Evolutionary conservation across 2,113 vertebrate genomes (phyloP).

Genomic region (Micromys minutus): DNA sequence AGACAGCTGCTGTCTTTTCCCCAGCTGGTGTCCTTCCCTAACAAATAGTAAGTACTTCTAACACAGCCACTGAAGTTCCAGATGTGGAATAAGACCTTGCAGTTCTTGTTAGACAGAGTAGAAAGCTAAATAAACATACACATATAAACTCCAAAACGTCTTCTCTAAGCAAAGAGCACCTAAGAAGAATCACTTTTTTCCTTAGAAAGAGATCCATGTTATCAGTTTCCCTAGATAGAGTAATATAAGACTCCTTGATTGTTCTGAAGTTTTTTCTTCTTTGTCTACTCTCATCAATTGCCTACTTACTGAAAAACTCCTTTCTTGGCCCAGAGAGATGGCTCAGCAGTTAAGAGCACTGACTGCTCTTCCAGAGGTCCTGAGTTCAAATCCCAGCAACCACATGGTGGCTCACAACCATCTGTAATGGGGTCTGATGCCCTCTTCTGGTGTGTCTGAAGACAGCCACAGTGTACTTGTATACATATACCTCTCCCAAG

Average conservation of each 20-base stretch:
- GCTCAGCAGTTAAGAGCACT: no score
- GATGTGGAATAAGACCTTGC: not conserved
- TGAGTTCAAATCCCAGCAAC: no score
- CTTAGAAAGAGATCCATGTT: not conserved
- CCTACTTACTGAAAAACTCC: conserved; percentile 37
- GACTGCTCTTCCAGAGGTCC: no score
- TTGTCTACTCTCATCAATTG: conserved; percentile 42
- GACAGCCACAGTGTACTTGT: no score
- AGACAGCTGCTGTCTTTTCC: not conserved
- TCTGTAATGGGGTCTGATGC: no score
- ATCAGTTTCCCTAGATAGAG: not conserved
- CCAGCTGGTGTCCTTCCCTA: not conserved
- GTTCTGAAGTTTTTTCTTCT: conserved; percentile 17
- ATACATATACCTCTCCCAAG: not conserved
- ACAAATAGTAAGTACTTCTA: not conserved
- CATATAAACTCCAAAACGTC: conserved; percentile 27
- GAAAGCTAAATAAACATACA: not conserved
- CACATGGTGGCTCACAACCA: no score
- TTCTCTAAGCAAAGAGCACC: conserved; percentile 52
- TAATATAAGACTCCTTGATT: not conserved
- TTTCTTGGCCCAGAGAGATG: not conserved
- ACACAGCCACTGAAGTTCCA: conserved; percentile 30
- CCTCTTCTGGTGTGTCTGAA: not conserved
- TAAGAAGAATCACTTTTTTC: conserved; percentile 51
- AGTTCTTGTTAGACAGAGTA: conserved; percentile 2